Conservation (phyloP, 2,113 vertebrate species). For the Clarias macrocephalus region DNA sequence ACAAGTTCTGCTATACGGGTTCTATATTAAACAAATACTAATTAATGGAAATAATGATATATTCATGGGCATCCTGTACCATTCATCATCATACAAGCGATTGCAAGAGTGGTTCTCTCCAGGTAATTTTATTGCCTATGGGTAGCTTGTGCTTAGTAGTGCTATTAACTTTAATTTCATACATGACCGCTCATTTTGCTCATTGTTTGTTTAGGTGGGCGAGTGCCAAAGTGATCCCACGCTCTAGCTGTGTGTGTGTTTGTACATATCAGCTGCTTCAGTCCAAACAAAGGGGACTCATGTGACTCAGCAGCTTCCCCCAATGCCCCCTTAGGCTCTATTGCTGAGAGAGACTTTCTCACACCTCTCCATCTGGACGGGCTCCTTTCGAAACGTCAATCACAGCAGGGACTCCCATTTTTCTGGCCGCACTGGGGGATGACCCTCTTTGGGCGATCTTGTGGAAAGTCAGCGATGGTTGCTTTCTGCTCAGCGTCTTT, state of each 20-base stretch:
- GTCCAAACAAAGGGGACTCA: conserved; percentile 55
- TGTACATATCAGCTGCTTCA: conserved; percentile 56
- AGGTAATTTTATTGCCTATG: conserved; percentile 5
- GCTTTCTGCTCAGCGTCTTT: conserved; percentile 32
- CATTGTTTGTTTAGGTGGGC: conserved; percentile 55
- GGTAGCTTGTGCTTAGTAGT: conserved; percentile 10
- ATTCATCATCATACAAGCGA: background rate
- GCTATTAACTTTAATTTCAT: conserved; percentile 44
- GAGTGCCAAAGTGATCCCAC: conserved; percentile 51
- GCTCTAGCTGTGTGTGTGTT: conserved; percentile 54
- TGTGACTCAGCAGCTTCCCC: conserved; percentile 59
- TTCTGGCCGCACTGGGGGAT: conserved; percentile 49
- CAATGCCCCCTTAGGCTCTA: conserved; percentile 50
- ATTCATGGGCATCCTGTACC: background rate
- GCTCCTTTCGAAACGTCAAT: conserved; percentile 60
- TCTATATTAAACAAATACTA: conserved; percentile 28
- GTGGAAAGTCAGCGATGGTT: conserved; percentile 48
- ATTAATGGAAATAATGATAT: background rate
- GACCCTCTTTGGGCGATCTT: conserved; percentile 46
- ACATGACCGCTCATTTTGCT: conserved; percentile 46
- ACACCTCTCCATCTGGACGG: conserved; percentile 63
- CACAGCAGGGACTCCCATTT: conserved; percentile 61
- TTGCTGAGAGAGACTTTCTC: conserved; percentile 56
- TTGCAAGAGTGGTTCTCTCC: background rate
- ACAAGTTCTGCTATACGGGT: background rate